phyloP scores from a whole-genome alignment of 2,797 vertebrate species.

The Crenichthys baileyi region DNA sequence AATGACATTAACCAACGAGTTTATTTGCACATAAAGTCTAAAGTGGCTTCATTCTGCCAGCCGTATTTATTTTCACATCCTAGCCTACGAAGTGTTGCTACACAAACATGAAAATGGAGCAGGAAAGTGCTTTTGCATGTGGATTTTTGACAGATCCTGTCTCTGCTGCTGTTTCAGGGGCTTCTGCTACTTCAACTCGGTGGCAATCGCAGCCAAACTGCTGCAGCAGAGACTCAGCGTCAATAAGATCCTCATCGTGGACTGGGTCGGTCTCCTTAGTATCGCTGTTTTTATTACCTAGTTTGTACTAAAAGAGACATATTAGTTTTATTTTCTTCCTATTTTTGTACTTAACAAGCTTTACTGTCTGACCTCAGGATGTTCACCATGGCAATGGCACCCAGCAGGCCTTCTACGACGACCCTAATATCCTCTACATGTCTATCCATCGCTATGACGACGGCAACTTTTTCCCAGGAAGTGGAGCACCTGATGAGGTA shows the following conservation, averaged over 20 bases:
- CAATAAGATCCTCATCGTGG: constrained; percentile 94
- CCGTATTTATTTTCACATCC: constrained; percentile 32
- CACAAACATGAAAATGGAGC: constrained; percentile 21
- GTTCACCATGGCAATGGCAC: constrained; percentile 97
- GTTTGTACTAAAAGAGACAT: neutral
- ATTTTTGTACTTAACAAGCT: neutral
- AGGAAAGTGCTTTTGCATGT: neutral
- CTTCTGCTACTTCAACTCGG: constrained; percentile 97
- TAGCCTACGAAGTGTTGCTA: constrained; percentile 5
- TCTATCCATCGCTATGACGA: constrained; percentile 97
- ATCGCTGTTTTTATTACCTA: too few relatives aligned
- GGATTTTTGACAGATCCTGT: neutral
- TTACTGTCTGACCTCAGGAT: constrained; percentile 77
- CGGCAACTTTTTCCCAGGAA: constrained; percentile 97
- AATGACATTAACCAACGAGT: constrained; percentile 32
- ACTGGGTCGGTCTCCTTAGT: constrained; percentile 86
- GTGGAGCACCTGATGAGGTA: constrained; percentile 92
- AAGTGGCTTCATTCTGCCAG: constrained; percentile 33
- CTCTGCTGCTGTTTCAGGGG: constrained; percentile 81
- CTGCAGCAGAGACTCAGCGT: constrained; percentile 91
- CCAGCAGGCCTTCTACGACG: constrained; percentile 95
- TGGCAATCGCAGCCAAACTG: constrained; percentile 92
- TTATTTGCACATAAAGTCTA: constrained; percentile 46
- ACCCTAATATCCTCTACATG: constrained; percentile 92
- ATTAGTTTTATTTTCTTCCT: neutral